These are phyloP conservation scores for Amiota communis DNA, from an alignment of 2,888 invertebrate species.

Conservation along the genomic window DNA sequence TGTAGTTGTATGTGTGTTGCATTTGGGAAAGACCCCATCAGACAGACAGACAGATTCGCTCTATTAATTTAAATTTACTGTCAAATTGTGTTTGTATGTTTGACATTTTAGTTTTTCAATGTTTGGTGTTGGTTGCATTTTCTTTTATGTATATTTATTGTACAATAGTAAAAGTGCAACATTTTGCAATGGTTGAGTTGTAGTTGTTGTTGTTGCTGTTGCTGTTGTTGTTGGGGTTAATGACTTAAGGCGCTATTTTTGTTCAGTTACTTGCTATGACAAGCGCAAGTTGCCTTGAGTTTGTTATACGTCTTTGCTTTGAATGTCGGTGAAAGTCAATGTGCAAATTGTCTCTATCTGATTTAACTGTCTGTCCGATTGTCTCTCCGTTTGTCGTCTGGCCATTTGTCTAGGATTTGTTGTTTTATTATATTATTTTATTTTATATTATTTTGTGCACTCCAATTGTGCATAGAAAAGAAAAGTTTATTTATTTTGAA, in stretches of 20 bases:
- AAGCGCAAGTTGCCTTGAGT: not conserved
- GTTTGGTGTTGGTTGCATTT: constrained; percentile 2
- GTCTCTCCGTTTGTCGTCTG: not conserved
- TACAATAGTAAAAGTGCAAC: too few species aligned
- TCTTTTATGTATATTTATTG: too few species aligned
- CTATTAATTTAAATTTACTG: constrained; percentile 29
- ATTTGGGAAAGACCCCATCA: not conserved
- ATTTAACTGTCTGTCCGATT: not conserved
- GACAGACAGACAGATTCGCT: not conserved
- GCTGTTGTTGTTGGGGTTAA: constrained; percentile 39
- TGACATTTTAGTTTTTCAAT: constrained; percentile 16
- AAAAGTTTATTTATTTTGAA: constrained; percentile 59
- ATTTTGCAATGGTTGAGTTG: not conserved
- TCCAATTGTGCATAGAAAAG: constrained; percentile 66
- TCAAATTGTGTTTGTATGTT: constrained; percentile 17
- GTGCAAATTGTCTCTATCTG: constrained; percentile 38
- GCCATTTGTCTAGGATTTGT: constrained; percentile 1
- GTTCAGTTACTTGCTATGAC: not conserved
- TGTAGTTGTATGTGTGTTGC: too few species aligned
- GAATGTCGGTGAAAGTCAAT: constrained; percentile 63
- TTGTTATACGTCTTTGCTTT: constrained; percentile 37
- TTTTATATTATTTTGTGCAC: constrained; percentile 45
- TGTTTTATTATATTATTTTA: not conserved
- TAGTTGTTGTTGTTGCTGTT: constrained; percentile 13
- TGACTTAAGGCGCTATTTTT: constrained; percentile 35